A percentile compares a stretch with the other conserved stretches of the same genome.
phyloP scores from a whole-genome alignment of 1,140 invertebrate species.

The Drosophila ananassae region DNA sequence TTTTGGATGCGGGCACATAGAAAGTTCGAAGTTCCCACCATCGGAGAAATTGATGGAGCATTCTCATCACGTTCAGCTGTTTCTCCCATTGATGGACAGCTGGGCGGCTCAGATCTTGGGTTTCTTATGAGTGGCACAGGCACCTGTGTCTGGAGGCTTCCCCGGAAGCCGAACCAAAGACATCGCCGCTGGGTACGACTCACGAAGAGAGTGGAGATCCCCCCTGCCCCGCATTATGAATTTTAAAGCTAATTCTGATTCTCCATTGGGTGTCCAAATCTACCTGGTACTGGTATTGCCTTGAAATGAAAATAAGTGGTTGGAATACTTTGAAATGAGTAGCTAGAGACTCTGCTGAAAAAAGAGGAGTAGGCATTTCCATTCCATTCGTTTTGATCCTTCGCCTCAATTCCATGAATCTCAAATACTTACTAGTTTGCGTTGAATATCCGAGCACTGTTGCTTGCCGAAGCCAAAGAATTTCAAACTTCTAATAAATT shows the following conservation, averaged over 20 bases:
- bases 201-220: background rate
- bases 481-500: background rate
- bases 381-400: too few species aligned
- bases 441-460: background rate
- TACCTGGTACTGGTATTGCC: background rate
- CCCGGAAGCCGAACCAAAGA: conserved; percentile 6
- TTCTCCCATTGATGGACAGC: conserved; percentile 31
- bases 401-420: background rate
- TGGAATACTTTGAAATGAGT: too few species aligned
- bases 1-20: conserved; percentile 40
- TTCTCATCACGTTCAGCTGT: conserved; percentile 62
- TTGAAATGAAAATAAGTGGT: too few species aligned
- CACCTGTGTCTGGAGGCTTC: conserved; percentile 36
- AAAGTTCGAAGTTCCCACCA: conserved; percentile 65
- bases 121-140: conserved; percentile 17
- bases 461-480: background rate
- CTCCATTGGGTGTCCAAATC: too few species aligned
- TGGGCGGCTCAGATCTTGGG: conserved; percentile 10
- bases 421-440: background rate
- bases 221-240: too few species aligned
- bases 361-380: too few species aligned
- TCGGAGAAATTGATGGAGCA: conserved; percentile 54
- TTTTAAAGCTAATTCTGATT: too few species aligned
- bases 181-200: conserved; percentile 45
- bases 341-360: too few species aligned